A percentile compares a stretch with the other conserved stretches of the same genome.
Evolutionary conservation across 2,113 vertebrate species (phyloP).

Genomic region (Eupsittula cactorum): DNA sequence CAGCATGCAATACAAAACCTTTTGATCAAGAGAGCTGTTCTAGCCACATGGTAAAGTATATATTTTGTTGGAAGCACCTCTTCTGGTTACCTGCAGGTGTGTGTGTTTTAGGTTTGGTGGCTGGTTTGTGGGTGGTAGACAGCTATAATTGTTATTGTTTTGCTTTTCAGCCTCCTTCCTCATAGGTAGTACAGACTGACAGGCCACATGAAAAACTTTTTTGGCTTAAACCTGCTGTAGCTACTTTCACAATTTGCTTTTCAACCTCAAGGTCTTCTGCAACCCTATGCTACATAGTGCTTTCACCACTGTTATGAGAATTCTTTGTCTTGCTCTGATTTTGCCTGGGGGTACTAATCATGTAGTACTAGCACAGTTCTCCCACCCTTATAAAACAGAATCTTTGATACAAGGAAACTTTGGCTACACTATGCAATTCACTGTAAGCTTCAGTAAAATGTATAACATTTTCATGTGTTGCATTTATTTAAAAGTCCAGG

Average conservation of each 20-base stretch:
- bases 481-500: neutral
- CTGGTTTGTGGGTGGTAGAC: neutral
- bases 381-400: neutral
- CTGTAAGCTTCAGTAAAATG: neutral
- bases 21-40: neutral
- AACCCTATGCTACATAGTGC: neutral
- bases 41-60: neutral
- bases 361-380: neutral
- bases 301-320: neutral
- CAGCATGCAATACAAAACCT: neutral
- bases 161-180: neutral
- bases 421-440: neutral
- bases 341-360: neutral
- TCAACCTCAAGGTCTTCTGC: neutral
- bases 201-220: neutral
- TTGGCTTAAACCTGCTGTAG: neutral
- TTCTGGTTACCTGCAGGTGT: neutral
- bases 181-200: neutral
- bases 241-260: neutral
- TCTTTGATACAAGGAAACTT: neutral
- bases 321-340: neutral
- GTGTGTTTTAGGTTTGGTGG: neutral
- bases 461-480: neutral
- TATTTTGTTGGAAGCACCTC: neutral
- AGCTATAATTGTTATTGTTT: neutral